phyloP scores from a whole-genome alignment of 2,797 vertebrate species.

The Sylvia borin region DNA sequence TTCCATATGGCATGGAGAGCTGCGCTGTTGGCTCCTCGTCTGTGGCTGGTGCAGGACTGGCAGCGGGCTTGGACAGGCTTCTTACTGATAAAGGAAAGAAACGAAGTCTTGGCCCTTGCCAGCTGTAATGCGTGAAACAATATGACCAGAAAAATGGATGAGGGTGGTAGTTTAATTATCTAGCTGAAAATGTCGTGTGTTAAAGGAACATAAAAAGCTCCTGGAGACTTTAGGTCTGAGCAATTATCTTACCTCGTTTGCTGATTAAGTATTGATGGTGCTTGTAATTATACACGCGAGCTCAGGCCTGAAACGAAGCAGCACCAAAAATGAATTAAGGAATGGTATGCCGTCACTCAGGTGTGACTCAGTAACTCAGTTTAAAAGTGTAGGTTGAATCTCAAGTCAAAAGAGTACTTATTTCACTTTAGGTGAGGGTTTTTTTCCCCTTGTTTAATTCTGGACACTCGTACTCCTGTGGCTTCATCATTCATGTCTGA shows the following conservation, averaged over 20 bases:
- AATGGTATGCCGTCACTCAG: not conserved
- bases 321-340: not conserved
- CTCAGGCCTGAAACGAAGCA: not conserved
- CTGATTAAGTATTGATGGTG: not conserved
- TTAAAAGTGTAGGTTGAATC: not conserved
- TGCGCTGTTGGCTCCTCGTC: not conserved
- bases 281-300: not conserved
- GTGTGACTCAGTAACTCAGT: not conserved
- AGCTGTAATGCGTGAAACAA: not conserved
- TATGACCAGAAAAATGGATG: not conserved
- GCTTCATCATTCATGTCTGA: not conserved
- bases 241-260: rapidly evolving
- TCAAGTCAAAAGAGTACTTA: not conserved
- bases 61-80: not conserved
- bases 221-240: not conserved
- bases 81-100: not conserved
- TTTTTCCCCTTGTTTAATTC: not conserved
- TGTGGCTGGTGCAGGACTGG: not conserved
- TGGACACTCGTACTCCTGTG: not conserved
- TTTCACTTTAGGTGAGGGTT: not conserved
- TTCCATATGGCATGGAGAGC: not conserved
- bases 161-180: not conserved
- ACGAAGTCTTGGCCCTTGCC: no score
- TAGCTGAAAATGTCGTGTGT: not conserved
- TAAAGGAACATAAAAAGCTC: not conserved